These are phyloP conservation scores for Moxostoma hubbsi DNA, from an alignment of 2,797 vertebrate species.

Conservation along the genomic window DNA sequence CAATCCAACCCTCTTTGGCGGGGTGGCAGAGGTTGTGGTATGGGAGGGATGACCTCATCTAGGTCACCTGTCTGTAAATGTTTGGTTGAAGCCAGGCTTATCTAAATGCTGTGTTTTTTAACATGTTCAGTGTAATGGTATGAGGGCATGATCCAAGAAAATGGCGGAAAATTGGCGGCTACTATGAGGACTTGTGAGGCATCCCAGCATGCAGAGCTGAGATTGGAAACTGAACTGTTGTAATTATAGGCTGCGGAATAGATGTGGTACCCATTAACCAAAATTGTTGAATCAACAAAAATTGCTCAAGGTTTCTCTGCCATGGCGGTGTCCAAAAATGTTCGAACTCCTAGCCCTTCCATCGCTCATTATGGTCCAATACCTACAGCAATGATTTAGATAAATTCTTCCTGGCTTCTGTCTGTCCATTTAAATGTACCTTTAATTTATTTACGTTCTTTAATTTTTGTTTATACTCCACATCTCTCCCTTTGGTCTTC, in stretches of 20 bases:
- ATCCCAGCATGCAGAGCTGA: constrained; percentile 79
- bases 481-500: neutral
- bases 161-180: constrained; percentile 83
- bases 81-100: constrained; percentile 56
- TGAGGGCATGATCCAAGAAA: constrained; percentile 70
- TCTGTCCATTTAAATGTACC: too few species aligned
- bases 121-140: constrained; percentile 63
- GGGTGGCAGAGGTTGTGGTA: constrained; percentile 59
- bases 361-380: constrained; percentile 77
- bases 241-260: constrained; percentile 87
- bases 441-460: too few species aligned
- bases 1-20: constrained; percentile 59
- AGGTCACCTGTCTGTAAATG: constrained; percentile 76
- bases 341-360: constrained; percentile 78
- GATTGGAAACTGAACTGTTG: constrained; percentile 88
- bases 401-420: constrained; percentile 66
- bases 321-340: constrained; percentile 79
- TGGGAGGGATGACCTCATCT: constrained; percentile 63
- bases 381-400: constrained; percentile 79
- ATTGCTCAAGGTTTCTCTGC: constrained; percentile 80
- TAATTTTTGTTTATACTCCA: too few species aligned
- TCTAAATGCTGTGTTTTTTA: constrained; percentile 67
- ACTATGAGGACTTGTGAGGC: constrained; percentile 78
- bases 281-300: constrained; percentile 89
- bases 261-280: constrained; percentile 88